These are phyloP conservation scores for Rhynchotus rufescens DNA, from an alignment of 2,797 vertebrate species.

Conservation along the genomic window DNA sequence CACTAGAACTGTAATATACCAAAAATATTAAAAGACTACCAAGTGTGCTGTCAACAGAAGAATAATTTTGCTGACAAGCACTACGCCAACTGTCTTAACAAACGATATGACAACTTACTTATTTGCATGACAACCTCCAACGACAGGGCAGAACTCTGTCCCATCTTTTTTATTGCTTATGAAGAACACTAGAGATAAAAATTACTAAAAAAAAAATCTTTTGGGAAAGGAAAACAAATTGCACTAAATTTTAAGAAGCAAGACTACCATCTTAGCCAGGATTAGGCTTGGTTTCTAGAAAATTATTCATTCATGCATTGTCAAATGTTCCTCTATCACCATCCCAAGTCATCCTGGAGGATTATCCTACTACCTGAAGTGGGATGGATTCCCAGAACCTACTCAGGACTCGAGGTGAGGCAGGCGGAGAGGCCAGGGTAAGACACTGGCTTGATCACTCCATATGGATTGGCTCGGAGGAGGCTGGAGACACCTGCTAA, in stretches of 20 bases:
- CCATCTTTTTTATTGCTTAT: background rate
- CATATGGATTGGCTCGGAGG: background rate
- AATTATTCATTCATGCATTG: background rate
- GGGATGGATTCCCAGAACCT: background rate
- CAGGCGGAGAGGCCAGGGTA: background rate
- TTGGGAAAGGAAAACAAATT: background rate
- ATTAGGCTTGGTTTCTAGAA: background rate
- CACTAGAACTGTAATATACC: background rate
- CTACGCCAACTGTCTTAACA: background rate
- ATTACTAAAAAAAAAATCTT: background rate
- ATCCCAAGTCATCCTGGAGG: background rate
- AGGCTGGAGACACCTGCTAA: background rate
- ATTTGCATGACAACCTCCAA: background rate
- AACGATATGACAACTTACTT: too few relatives aligned
- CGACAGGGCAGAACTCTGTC: background rate
- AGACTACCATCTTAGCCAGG: background rate
- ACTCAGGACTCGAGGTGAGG: background rate
- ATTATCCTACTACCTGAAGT: background rate
- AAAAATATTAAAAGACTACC: background rate
- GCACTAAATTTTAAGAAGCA: background rate
- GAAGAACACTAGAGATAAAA: background rate
- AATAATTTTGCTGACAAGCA: background rate
- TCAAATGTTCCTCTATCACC: background rate
- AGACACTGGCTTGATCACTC: accelerated
- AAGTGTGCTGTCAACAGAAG: background rate